A percentile compares a stretch with the other conserved stretches of the same genome.
These are phyloP conservation scores for Semaprochilodus insignis DNA, from an alignment of 2,797 vertebrate genomes.

Conservation along the genomic window DNA sequence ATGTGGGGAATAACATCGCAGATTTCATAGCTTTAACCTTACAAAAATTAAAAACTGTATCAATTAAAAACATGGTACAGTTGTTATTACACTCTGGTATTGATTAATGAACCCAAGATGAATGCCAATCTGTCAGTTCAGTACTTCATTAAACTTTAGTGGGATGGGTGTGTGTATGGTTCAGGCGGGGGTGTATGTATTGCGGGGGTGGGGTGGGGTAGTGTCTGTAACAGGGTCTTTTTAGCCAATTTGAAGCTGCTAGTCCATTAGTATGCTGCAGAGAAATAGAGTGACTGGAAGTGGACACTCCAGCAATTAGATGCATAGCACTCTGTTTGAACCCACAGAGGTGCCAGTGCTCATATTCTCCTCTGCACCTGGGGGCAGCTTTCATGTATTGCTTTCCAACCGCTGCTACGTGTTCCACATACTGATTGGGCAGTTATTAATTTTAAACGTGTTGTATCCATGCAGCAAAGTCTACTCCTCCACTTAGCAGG, in stretches of 20 bases:
- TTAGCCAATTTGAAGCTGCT: conserved; percentile 6
- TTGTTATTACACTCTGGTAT: neutral
- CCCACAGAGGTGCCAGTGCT: conserved; percentile 59
- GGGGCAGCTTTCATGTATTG: conserved; percentile 58
- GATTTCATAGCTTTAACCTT: too few species aligned
- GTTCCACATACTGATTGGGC: conserved; percentile 55
- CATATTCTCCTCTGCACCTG: conserved; percentile 55
- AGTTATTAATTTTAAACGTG: conserved; percentile 62
- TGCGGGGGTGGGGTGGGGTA: too few species aligned
- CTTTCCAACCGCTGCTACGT: conserved; percentile 56
- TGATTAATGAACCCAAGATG: neutral
- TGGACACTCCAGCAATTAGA: conserved; percentile 59
- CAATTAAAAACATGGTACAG: neutral
- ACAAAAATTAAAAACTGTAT: neutral
- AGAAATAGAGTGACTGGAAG: conserved; percentile 42
- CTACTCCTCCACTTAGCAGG: conserved; percentile 41
- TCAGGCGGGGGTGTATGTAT: too few species aligned
- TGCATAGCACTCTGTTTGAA: conserved; percentile 61
- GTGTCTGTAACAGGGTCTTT: neutral
- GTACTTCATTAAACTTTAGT: neutral
- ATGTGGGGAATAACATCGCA: too few species aligned
- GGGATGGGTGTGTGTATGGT: neutral
- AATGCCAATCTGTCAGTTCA: neutral
- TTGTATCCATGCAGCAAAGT: conserved; percentile 45
- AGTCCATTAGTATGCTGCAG: conserved; percentile 51